These are phyloP conservation scores for Listronotus oregonensis DNA, from an alignment of 1,140 invertebrate species.

Conservation along the genomic window DNA sequence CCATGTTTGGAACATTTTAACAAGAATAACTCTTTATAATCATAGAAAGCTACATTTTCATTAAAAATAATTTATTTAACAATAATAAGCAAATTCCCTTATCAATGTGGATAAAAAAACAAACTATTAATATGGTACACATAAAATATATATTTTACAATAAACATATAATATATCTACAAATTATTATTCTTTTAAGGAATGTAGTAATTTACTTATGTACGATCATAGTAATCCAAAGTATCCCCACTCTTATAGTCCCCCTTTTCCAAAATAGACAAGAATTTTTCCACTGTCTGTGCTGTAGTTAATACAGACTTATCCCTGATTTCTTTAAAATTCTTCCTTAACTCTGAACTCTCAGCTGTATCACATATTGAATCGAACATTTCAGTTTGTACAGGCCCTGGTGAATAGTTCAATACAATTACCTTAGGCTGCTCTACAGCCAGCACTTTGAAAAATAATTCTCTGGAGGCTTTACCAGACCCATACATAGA, in stretches of 20 bases:
- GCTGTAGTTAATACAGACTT: slow-evolving; percentile 72
- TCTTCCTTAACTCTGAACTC: slow-evolving; percentile 64
- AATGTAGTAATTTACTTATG: background rate
- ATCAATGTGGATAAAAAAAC: background rate
- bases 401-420: slow-evolving; percentile 92
- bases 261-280: slow-evolving; percentile 71
- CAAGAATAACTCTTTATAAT: no score
- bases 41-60: no score
- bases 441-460: slow-evolving; percentile 84
- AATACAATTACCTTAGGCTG: slow-evolving; percentile 76
- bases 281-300: slow-evolving; percentile 75
- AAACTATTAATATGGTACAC: background rate
- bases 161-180: background rate
- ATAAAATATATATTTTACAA: background rate
- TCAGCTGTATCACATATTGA: slow-evolving; percentile 64
- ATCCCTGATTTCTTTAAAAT: slow-evolving; percentile 64
- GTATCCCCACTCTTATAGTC: slow-evolving; percentile 82
- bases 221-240: slow-evolving; percentile 82
- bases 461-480: slow-evolving; percentile 91
- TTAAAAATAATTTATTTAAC: no score
- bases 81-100: background rate
- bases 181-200: background rate
- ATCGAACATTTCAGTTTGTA: slow-evolving; percentile 89
- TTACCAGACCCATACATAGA: slow-evolving; percentile 85
- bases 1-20: no score